phyloP scores from a whole-genome alignment of 2,113 vertebrate genomes.

The Scartelaos histophorus region DNA sequence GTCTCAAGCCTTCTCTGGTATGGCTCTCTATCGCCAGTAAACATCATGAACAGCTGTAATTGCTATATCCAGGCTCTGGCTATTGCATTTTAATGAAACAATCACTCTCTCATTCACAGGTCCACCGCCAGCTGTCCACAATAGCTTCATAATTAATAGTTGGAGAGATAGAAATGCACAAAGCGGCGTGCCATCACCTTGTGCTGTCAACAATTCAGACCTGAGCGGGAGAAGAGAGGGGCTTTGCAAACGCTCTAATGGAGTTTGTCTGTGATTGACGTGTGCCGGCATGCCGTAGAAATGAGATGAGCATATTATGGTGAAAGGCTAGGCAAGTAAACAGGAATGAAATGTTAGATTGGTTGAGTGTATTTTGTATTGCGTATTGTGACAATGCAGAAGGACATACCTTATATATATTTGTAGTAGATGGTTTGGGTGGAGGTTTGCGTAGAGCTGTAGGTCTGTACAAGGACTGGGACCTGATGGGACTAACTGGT shows the following conservation, averaged over 20 bases:
- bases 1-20: conserved; percentile 44
- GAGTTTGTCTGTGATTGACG: conserved; percentile 34
- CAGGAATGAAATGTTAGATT: background rate
- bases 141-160: conserved; percentile 60
- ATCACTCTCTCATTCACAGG: conserved; percentile 47
- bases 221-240: conserved; percentile 12
- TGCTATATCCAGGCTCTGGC: conserved; percentile 23
- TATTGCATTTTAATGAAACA: conserved; percentile 35
- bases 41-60: conserved; percentile 35
- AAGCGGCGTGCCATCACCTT: conserved; percentile 31
- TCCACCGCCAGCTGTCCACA: conserved; percentile 38
- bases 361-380: conserved; percentile 2
- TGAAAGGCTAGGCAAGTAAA: background rate
- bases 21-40: conserved; percentile 26
- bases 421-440: conserved; percentile 58
- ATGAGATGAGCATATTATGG: background rate
- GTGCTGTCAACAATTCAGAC: conserved; percentile 51
- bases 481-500: conserved; percentile 62
- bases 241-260: conserved; percentile 20
- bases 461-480: conserved; percentile 59
- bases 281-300: conserved; percentile 19
- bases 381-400: background rate
- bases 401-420: conserved; percentile 69
- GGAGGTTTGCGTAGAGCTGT: conserved; percentile 63
- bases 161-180: conserved; percentile 29